Evolutionary conservation across 2,888 invertebrate species (phyloP).

Genomic region (Hirtodrosophila alboralis): DNA sequence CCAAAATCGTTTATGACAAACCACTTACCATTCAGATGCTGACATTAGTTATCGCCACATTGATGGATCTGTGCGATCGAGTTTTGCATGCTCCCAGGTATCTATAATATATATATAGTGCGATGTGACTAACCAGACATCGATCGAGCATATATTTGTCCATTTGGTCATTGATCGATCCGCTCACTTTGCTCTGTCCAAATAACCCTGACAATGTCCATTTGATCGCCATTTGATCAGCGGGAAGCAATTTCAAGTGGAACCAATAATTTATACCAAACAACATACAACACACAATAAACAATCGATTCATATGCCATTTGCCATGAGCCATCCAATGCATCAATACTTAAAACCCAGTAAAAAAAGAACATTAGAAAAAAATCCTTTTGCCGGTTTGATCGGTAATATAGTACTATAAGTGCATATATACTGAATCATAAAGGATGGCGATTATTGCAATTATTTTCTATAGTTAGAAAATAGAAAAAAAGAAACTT

Average conservation of each 20-base stretch:
- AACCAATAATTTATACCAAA: slow-evolving; percentile 51
- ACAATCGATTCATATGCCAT: slow-evolving; percentile 58
- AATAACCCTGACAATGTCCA: slow-evolving; percentile 16
- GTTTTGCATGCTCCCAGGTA: slow-evolving; percentile 35
- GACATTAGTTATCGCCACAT: slow-evolving; percentile 43
- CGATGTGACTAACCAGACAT: slow-evolving; percentile 19
- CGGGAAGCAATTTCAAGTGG: slow-evolving; percentile 33
- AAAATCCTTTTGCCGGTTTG: too few relatives aligned
- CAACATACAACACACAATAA: slow-evolving; percentile 47
- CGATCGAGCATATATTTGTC: slow-evolving; percentile 45
- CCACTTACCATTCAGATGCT: slow-evolving; percentile 20
- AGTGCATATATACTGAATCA: slow-evolving; percentile 1
- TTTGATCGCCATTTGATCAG: slow-evolving; percentile 5
- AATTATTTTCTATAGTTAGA: too few relatives aligned
- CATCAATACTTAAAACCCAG: slow-evolving; percentile 23
- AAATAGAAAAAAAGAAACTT: too few relatives aligned
- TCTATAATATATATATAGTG: slow-evolving; percentile 3
- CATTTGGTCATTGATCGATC: slow-evolving; percentile 57
- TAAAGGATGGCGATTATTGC: too few relatives aligned
- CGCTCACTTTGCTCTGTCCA: slow-evolving; percentile 58
- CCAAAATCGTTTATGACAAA: slow-evolving; percentile 40
- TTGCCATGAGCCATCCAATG: slow-evolving; percentile 37
- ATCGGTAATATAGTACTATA: slow-evolving; percentile 25
- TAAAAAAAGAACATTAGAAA: too few relatives aligned
- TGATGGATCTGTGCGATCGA: slow-evolving; percentile 51